Percentiles rank a stretch among this genome's conserved stretches.
Conservation (phyloP, 1,140 invertebrate genomes). For the Zaprionus kolodkinae region DNA sequence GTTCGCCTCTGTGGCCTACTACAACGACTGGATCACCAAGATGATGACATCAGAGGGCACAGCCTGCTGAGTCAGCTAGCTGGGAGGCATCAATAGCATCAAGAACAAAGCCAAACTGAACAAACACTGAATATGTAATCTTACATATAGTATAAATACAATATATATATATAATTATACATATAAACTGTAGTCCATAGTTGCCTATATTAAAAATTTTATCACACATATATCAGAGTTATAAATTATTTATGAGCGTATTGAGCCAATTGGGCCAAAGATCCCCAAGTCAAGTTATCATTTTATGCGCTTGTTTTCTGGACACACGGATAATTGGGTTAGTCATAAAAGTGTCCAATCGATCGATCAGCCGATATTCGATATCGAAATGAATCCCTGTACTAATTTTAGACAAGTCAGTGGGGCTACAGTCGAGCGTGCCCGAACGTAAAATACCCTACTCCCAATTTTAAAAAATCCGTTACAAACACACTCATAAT, state of each 20-base stretch:
- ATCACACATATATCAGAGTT: slow-evolving; percentile 38
- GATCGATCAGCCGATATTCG: neutral
- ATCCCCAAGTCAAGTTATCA: slow-evolving; percentile 8
- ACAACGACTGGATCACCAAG: slow-evolving; percentile 75
- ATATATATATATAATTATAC: neutral
- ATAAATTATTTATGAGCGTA: slow-evolving; percentile 43
- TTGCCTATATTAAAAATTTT: slow-evolving; percentile 53
- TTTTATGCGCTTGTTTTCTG: slow-evolving; percentile 26
- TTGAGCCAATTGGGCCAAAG: neutral
- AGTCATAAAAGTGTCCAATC: slow-evolving; percentile 26
- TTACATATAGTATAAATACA: neutral
- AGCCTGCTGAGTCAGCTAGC: slow-evolving; percentile 40
- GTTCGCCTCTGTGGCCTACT: slow-evolving; percentile 84
- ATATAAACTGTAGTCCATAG: slow-evolving; percentile 20
- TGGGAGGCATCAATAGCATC: slow-evolving; percentile 1
- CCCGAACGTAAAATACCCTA: too few relatives aligned
- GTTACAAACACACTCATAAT: too few relatives aligned
- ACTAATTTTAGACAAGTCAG: slow-evolving; percentile 30
- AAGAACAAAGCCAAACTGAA: slow-evolving; percentile 54
- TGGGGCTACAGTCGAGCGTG: too few relatives aligned
- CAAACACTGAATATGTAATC: slow-evolving; percentile 39
- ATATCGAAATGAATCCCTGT: slow-evolving; percentile 24
- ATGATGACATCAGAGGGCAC: slow-evolving; percentile 44
- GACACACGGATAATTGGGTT: neutral
- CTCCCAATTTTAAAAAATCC: too few relatives aligned